Evolutionary conservation across 2,113 vertebrate species (phyloP).

Genomic region (Pseudonaja textilis): DNA sequence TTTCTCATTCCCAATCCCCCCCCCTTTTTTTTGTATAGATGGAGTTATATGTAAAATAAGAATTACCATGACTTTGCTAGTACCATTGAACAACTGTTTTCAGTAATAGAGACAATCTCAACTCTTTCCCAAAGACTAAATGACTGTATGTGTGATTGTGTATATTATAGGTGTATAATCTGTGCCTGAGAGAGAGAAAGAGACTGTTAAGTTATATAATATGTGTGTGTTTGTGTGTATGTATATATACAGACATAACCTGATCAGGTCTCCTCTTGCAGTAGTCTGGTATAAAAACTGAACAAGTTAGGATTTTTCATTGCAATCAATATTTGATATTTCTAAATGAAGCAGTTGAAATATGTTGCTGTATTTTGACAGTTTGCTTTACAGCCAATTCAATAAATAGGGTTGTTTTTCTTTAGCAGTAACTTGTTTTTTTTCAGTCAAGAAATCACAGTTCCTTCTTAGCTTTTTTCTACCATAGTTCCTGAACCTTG

Average conservation of each 20-base stretch:
- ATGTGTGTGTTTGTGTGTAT: neutral
- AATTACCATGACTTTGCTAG: neutral
- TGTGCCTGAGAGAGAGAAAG: neutral
- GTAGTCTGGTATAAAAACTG: neutral
- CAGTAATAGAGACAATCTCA: neutral
- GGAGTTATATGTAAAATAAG: neutral
- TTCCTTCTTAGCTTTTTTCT: neutral
- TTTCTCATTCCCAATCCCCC: neutral
- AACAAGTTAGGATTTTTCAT: neutral
- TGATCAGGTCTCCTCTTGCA: neutral
- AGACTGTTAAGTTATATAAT: neutral
- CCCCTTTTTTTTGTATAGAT: neutral
- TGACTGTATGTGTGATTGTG: neutral
- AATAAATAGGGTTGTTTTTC: neutral
- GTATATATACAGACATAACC: neutral
- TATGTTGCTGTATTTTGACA: neutral
- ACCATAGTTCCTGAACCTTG: neutral
- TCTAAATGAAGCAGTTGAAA: neutral
- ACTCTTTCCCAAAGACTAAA: neutral
- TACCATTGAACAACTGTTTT: neutral
- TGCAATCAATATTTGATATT: neutral
- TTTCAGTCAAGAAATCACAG: neutral
- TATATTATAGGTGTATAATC: neutral
- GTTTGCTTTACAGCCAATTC: neutral
- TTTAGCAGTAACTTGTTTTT: neutral